Base-by-base conservation (phyloP, 2,113 vertebrate genomes). In the Fulmarus glacialis region DNA sequence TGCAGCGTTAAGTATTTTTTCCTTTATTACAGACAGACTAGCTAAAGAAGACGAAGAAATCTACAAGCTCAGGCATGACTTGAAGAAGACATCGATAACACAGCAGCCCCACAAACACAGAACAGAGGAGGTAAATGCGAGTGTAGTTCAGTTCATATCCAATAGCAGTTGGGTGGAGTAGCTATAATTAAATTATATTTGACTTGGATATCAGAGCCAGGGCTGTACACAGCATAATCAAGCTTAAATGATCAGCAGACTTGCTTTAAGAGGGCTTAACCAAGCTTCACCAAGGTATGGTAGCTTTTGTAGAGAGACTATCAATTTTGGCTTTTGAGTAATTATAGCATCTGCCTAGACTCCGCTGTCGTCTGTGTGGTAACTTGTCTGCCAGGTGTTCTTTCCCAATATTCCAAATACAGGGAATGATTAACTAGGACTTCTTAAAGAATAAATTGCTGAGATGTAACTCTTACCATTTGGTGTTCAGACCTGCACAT, bases 1-100 rank as follows among this genome's bases (percentile, higher is more conserved):
- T 68, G 45, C 16, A 52, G 8, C 2, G 0, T 82, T 70, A 62
- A 83, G 9, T 68, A 12, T 32, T 59, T 67, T 96, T 94, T 45
- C 2, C 4, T 63, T 4, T 93, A 43, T 83, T 96, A 62, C 91
- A 99, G 99, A 99, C 97, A 99, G 98, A 94, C 94, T 99, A 29
- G 98, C 98, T 95, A 99, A 99, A 98, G 99, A 99, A 97, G 99
- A 99, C 71, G 99, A 99, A 97, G 99, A 99, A 92, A 99, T 99
- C 92, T 99, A 99, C 97, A 99, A 99, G 98, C 98, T 99, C 82
- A 99, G 99, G 66, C 99, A 99, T 53, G 99, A 99, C 95, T 98
- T 99, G 95, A 99, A 99, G 97, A 99, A 98, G 96, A 98, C 99
- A 4, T 98, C 99, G 2, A 99, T 99, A 97, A 99, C 98, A 66